These are phyloP conservation scores for Synanthedon andrenaeformis DNA, from an alignment of 2,888 invertebrate genomes.

Conservation along the genomic window DNA sequence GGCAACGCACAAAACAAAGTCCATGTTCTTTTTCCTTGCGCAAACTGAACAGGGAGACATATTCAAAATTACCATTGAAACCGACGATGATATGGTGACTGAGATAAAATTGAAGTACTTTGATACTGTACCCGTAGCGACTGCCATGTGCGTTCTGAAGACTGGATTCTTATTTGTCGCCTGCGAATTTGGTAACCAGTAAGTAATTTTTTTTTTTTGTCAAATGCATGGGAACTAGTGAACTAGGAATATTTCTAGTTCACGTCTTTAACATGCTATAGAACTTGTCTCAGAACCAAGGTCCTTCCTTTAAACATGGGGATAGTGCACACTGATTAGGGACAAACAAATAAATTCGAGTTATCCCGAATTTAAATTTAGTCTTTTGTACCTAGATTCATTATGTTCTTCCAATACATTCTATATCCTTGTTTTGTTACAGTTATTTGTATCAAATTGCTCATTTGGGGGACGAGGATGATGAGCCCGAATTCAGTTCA, in stretches of 20 bases:
- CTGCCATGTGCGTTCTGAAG: slow-evolving; percentile 97
- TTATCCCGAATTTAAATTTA: no score
- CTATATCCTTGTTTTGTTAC: slow-evolving; percentile 4
- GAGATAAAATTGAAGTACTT: slow-evolving; percentile 99
- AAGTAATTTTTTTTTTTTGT: slow-evolving; percentile 65
- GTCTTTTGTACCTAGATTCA: no score
- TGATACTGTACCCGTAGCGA: slow-evolving; percentile 97
- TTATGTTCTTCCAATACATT: no score
- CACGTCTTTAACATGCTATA: slow-evolving; percentile 50
- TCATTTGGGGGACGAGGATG: slow-evolving; percentile 98
- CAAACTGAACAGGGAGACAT: slow-evolving; percentile 95
- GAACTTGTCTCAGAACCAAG: slow-evolving; percentile 72
- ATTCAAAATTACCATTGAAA: slow-evolving; percentile 96
- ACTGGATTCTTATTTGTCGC: slow-evolving; percentile 99
- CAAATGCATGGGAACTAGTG: slow-evolving; percentile 30
- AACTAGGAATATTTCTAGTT: slow-evolving; percentile 24
- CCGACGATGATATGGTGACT: slow-evolving; percentile 97
- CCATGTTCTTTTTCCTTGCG: slow-evolving; percentile 99
- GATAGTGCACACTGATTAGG: slow-evolving; percentile 73
- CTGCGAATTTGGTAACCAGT: slow-evolving; percentile 99
- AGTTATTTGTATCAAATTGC: slow-evolving; percentile 98
- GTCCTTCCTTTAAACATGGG: slow-evolving; percentile 61
- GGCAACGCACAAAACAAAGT: slow-evolving; percentile 98
- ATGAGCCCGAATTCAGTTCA: slow-evolving; percentile 98
- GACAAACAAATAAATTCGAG: slow-evolving; percentile 32